phyloP scores from a whole-genome alignment of 2,113 vertebrate genomes.

The Nothobranchius furzeri region DNA sequence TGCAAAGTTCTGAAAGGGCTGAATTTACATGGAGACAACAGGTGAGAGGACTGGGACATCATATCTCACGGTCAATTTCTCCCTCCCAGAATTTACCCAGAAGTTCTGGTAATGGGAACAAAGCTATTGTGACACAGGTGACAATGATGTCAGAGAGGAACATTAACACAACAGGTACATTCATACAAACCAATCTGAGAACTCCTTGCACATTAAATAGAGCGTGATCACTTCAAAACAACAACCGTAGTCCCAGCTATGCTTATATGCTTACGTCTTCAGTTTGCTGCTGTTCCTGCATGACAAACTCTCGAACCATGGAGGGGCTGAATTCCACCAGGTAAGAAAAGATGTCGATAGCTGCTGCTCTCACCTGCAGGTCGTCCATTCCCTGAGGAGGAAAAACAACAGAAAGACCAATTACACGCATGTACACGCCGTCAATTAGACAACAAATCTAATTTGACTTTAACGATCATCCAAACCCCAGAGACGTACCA shows the following conservation, averaged over 20 bases:
- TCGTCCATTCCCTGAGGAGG: conserved; percentile 92
- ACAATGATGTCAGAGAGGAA: too few species aligned
- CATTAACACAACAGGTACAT: too few species aligned
- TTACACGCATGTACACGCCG: background rate
- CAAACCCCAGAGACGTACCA: conserved; percentile 79
- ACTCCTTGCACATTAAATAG: background rate
- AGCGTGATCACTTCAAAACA: background rate
- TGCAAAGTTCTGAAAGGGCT: too few species aligned
- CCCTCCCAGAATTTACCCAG: too few species aligned
- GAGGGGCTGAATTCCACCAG: conserved; percentile 99
- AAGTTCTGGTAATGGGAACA: too few species aligned
- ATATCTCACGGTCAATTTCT: too few species aligned
- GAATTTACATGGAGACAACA: too few species aligned
- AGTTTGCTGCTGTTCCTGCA: conserved; percentile 98
- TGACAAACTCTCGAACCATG: conserved; percentile 98
- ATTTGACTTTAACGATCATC: background rate
- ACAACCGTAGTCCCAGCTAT: background rate
- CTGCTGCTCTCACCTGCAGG: conserved; percentile 95
- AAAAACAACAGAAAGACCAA: background rate
- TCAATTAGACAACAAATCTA: background rate
- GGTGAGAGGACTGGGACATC: too few species aligned
- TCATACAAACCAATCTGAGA: too few species aligned
- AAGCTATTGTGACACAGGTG: too few species aligned
- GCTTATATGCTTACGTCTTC: conserved; percentile 95
- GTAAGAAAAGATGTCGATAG: conserved; percentile 99